phyloP scores from a whole-genome alignment of 2,113 vertebrate genomes.

The Meleagris gallopavo region DNA sequence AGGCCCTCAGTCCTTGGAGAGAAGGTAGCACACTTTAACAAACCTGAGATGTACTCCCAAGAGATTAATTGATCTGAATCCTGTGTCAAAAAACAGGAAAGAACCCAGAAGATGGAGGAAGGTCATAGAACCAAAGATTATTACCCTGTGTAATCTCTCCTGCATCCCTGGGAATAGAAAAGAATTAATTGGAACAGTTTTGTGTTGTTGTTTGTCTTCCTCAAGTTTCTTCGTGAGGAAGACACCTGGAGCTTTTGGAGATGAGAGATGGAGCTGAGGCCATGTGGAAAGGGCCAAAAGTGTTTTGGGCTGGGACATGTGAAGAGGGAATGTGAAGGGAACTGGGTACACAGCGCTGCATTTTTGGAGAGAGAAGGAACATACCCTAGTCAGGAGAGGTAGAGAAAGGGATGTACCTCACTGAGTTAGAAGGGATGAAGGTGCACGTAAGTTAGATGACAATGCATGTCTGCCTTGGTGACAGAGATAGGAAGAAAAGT shows the following conservation, averaged over 20 bases:
- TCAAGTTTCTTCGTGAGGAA: neutral
- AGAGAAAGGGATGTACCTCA: neutral
- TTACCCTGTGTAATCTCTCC: neutral
- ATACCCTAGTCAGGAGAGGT: neutral
- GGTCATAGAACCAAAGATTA: neutral
- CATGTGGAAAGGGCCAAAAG: neutral
- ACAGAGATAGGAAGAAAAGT: neutral
- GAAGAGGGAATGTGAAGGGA: neutral
- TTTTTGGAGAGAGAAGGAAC: too few relatives aligned
- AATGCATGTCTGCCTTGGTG: neutral
- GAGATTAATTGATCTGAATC: rapidly evolving
- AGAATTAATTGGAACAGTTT: neutral
- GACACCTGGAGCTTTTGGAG: neutral
- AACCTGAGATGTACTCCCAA: neutral
- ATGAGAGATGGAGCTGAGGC: neutral
- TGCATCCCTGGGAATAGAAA: neutral
- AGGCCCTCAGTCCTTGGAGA: neutral
- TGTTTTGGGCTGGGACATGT: neutral
- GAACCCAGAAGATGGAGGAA: neutral
- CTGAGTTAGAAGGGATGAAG: neutral
- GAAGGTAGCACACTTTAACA: neutral
- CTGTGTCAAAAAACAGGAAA: neutral
- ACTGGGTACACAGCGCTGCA: too few relatives aligned
- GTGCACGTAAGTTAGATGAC: neutral
- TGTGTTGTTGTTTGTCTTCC: neutral